Evolutionary conservation across 53 echinoderm and acorn worm species (phyloP), one percentile per base, ranked within the genome.

Genomic region (Paracentrotus lividus): DNA sequence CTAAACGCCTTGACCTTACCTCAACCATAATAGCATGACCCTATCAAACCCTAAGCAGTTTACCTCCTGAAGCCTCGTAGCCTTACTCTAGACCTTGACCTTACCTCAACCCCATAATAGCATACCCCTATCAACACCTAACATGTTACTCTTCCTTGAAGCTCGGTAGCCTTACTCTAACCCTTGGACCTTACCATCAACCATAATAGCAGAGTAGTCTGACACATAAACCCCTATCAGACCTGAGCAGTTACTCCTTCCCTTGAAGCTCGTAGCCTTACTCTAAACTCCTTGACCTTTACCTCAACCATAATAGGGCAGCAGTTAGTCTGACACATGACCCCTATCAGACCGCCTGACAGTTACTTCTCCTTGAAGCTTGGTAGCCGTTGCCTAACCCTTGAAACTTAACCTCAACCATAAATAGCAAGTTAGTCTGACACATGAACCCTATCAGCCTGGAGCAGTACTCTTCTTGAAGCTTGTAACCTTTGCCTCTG

Each of bases 341-440:
- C 94, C 34, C 97, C 98, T 38, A 98, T 95, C 33, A 98, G 77
- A 23, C 98, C 98, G n/a, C n/a, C n/a, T n/a, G n/a, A n/a, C 95
- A 16, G 97, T 98, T 1, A 94, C 94, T 85, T 97, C 92, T 47
- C 94, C 97, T 55, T 98, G 95, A 58, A 98, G 92, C 45, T 96
- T 97, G 51, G 98, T 98, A 27, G 98, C 98, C 76, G 97, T 98
- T 26, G 95, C 96, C 98, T 97, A 98, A 9, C 98, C 98, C n/a
- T 98, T n/a, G n/a, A n/a, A n/a, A n/a, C n/a, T 90, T 90, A 44
- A 95, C 98, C 94, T 98, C 98, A 5, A 98, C 97, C 97, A 98
- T 97, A 78, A 97, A 76, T 60, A 97, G 97, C 33, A 85, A 66
- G 32, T 90, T 88, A 18, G 93, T 64, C 90, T 96, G 94, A 58